A percentile compares a stretch with the other conserved stretches of the same genome.
Evolutionary conservation across 2,113 vertebrate genomes (phyloP).

Genomic region (Ciconia stormi): DNA sequence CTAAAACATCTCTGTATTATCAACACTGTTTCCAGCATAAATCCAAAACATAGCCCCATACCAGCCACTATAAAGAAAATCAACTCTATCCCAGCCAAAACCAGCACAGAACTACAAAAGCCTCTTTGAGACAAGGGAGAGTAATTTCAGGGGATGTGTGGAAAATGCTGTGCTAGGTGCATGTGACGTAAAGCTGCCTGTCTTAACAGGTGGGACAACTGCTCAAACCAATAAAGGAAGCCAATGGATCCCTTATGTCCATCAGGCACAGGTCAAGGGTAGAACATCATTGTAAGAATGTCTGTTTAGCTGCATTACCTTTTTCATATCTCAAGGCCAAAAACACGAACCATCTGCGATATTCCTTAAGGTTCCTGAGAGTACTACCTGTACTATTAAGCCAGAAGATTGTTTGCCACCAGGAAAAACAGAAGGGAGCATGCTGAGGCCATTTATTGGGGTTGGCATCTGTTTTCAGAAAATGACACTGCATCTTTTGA

Average conservation of each 20-base stretch:
- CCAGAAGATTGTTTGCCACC: background rate
- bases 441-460: background rate
- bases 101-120: background rate
- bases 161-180: background rate
- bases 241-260: background rate
- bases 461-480: background rate
- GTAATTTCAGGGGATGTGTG: background rate
- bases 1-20: no score
- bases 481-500: background rate
- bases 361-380: background rate
- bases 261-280: background rate
- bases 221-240: background rate
- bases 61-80: no score
- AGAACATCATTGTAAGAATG: background rate
- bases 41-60: no score
- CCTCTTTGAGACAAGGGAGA: background rate
- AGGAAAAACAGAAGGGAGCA: background rate
- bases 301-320: background rate
- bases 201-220: background rate
- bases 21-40: no score
- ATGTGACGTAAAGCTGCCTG: background rate
- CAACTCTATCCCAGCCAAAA: no score
- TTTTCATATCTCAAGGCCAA: background rate
- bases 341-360: background rate
- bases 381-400: background rate